Percentiles rank a stretch among this genome's conserved stretches.
Evolutionary conservation across 2,797 vertebrate species (phyloP).

Genomic region (Sandelia bainsii): DNA sequence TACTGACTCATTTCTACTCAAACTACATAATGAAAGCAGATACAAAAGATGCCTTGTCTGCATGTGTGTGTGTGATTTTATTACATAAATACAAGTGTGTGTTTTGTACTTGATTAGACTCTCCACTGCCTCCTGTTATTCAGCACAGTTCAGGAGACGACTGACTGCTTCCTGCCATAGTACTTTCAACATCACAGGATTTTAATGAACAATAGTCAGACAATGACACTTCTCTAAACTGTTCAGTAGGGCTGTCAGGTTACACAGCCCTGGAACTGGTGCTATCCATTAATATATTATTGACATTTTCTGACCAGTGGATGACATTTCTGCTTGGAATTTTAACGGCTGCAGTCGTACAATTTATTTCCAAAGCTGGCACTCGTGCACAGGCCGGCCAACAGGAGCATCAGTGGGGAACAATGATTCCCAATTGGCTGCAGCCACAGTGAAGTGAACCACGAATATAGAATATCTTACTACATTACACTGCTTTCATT

Average conservation of each 20-base stretch:
- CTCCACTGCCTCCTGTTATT: slow-evolving; percentile 65
- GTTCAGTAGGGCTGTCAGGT: slow-evolving; percentile 31
- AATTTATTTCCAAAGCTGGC: slow-evolving; percentile 16
- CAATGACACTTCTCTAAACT: slow-evolving; percentile 42
- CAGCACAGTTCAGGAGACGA: slow-evolving; percentile 56
- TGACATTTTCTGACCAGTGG: slow-evolving; percentile 39
- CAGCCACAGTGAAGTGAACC: background rate
- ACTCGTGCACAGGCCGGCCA: background rate
- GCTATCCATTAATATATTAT: slow-evolving; percentile 30
- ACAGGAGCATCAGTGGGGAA: slow-evolving; percentile 17
- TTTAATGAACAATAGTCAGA: slow-evolving; percentile 63
- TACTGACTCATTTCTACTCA: slow-evolving; percentile 62
- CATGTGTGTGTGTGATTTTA: slow-evolving; percentile 25
- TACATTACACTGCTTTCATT: background rate
- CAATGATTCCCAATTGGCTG: slow-evolving; percentile 17
- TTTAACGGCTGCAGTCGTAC: slow-evolving; percentile 19
- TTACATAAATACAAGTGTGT: slow-evolving; percentile 5
- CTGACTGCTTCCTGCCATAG: slow-evolving; percentile 63
- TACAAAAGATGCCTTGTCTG: slow-evolving; percentile 64
- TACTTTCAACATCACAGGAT: slow-evolving; percentile 71
- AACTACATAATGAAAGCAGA: slow-evolving; percentile 40
- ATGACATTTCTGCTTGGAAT: slow-evolving; percentile 45
- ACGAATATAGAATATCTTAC: slow-evolving; percentile 16
- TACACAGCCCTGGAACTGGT: slow-evolving; percentile 22
- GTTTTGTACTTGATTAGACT: slow-evolving; percentile 37